Evolutionary conservation across 2,888 invertebrate genomes (phyloP).

Genomic region (Plagodis pulveraria): DNA sequence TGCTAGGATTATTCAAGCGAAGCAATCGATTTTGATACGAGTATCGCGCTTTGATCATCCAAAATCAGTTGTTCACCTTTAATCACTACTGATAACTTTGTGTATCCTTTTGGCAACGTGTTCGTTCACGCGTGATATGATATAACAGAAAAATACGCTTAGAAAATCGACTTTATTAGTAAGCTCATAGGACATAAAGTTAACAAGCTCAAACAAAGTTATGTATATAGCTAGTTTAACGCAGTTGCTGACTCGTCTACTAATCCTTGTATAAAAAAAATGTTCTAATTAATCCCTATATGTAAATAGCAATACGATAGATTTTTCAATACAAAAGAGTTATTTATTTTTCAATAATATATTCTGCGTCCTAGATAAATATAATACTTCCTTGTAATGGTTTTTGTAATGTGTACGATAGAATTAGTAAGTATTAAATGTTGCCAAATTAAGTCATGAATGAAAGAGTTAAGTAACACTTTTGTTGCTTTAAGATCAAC

Average conservation of each 20-base stretch:
- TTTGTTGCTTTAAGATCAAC: neutral
- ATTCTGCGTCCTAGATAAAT: conserved; percentile 27
- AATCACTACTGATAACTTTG: conserved; percentile 11
- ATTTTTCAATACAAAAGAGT: conserved; percentile 41
- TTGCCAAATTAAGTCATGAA: conserved; percentile 56
- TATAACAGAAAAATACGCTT: conserved; percentile 18
- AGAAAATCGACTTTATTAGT: conserved; percentile 15
- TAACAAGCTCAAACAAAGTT: conserved; percentile 10
- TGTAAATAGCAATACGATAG: conserved; percentile 28
- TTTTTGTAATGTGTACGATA: conserved; percentile 53
- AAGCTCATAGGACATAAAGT: conserved; percentile 19
- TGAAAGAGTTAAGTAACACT: conserved; percentile 23
- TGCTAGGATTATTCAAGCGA: conserved; percentile 14
- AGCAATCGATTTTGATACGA: neutral
- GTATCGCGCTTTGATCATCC: conserved; percentile 6
- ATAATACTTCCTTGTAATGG: conserved; percentile 37
- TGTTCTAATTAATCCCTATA: neutral
- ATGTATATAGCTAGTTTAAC: conserved; percentile 1
- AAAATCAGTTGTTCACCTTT: conserved; percentile 10
- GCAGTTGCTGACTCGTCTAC: conserved; percentile 12
- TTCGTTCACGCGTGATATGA: neutral
- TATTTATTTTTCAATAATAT: conserved; percentile 47
- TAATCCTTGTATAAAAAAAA: conserved; percentile 31
- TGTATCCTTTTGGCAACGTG: conserved; percentile 3
- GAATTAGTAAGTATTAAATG: conserved; percentile 48